phyloP scores from a whole-genome alignment of 2,113 vertebrate genomes.

The Ailurus styani region DNA sequence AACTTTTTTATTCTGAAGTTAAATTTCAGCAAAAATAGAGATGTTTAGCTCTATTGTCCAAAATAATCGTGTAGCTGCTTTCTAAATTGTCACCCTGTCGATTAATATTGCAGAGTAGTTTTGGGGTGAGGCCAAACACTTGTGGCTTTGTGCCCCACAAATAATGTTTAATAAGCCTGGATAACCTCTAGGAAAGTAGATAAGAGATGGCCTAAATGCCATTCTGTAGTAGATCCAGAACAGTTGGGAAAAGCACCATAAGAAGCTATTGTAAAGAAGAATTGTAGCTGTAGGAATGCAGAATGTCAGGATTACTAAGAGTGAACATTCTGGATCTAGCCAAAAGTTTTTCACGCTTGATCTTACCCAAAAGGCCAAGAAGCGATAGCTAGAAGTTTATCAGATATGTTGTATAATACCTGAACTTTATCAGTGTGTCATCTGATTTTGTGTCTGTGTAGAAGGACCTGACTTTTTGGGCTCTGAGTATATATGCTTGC shows the following conservation, averaged over 20 bases:
- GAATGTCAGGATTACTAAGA: neutral
- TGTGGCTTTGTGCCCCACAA: neutral
- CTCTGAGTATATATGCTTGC: neutral
- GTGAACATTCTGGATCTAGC: neutral
- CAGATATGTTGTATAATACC: neutral
- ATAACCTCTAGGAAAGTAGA: neutral
- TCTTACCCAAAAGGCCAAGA: neutral
- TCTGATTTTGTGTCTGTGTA: neutral
- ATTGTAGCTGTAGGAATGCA: neutral
- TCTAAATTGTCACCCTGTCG: neutral
- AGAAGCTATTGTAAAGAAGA: neutral
- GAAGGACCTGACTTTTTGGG: neutral
- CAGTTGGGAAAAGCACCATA: neutral
- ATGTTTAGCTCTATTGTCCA: neutral
- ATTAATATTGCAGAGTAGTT: neutral
- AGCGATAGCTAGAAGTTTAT: neutral
- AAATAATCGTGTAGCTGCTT: neutral
- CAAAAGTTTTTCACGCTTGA: neutral
- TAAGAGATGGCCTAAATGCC: neutral
- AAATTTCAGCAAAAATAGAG: slow-evolving; percentile 13
- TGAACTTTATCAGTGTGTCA: neutral
- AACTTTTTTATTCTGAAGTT: neutral
- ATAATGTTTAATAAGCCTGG: neutral
- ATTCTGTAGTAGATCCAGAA: neutral
- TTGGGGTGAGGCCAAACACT: neutral